Evolutionary conservation across 64 coral and sea anemone species (phyloP).

Genomic region (Stichodactyla mertensii): DNA sequence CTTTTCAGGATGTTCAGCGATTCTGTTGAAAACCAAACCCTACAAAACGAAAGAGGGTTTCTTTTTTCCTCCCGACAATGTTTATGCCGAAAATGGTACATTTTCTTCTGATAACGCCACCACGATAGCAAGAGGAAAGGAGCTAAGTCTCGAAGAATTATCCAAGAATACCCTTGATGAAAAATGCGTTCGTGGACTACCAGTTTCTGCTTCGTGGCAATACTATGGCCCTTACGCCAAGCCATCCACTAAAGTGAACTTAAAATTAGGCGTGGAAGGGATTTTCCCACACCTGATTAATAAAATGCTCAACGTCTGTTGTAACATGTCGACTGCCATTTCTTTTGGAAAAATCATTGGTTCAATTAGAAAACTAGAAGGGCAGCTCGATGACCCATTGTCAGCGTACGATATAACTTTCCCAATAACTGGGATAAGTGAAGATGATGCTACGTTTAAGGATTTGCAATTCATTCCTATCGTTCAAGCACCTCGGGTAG

Average conservation of each 20-base stretch:
- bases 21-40: not conserved
- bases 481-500: conserved; percentile 74
- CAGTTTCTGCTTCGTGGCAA: conserved; percentile 77
- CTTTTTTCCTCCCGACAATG: not conserved
- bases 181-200: conserved; percentile 60
- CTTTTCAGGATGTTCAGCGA: not conserved
- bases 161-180: conserved; percentile 53
- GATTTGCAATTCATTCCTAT: conserved; percentile 75
- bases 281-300: conserved; percentile 85
- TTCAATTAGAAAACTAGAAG: conserved; percentile 60
- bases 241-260: conserved; percentile 15
- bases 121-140: conserved; percentile 32
- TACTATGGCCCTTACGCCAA: conserved; percentile 82
- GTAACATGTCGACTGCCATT: conserved; percentile 30
- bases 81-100: not conserved
- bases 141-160: conserved; percentile 41
- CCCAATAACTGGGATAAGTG: conserved; percentile 74
- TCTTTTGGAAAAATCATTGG: conserved; percentile 56
- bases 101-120: not conserved
- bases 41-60: not conserved
- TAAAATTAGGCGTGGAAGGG: conserved; percentile 50
- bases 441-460: conserved; percentile 67
- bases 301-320: conserved; percentile 77
- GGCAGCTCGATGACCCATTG: conserved; percentile 30
- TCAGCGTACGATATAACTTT: conserved; percentile 77